phyloP scores from a whole-genome alignment of 2,888 invertebrate genomes.

The Drosophila gaucha region DNA sequence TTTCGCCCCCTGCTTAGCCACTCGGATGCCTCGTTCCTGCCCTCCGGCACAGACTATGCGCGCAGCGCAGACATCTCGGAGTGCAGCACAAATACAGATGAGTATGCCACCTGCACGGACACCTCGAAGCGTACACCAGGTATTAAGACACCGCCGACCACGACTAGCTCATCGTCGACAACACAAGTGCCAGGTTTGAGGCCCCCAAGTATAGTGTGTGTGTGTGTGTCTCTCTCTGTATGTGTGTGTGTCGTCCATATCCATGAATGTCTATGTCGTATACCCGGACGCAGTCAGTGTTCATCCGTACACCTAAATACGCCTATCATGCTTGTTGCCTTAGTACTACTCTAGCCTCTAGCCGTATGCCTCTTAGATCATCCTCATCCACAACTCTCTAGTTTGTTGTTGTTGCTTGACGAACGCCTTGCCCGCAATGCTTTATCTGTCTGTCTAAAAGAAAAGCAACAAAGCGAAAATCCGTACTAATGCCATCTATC shows the following conservation, averaged over 20 bases:
- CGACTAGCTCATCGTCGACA: conserved; percentile 85
- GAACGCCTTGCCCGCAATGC: conserved; percentile 80
- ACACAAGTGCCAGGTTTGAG: conserved; percentile 85
- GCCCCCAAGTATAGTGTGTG: conserved; percentile 48
- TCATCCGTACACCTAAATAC: conserved; percentile 18
- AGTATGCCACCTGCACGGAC: conserved; percentile 94
- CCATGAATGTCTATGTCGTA: conserved; percentile 45
- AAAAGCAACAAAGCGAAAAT: neutral
- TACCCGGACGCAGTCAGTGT: conserved; percentile 34
- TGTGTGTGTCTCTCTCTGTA: conserved; percentile 36
- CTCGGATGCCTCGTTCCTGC: conserved; percentile 66
- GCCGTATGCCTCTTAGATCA: conserved; percentile 50
- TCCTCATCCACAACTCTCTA: conserved; percentile 61
- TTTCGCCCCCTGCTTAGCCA: conserved; percentile 41
- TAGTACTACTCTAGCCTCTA: conserved; percentile 29
- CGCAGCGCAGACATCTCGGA: conserved; percentile 92
- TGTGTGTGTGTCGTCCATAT: conserved; percentile 40
- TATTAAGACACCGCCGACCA: conserved; percentile 85
- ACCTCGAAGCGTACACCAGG: conserved; percentile 88
- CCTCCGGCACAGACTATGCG: conserved; percentile 46
- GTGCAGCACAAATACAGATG: conserved; percentile 93
- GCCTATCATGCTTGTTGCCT: conserved; percentile 37
- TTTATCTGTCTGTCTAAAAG: conserved; percentile 56
- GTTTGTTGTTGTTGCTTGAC: conserved; percentile 84
- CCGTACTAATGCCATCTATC: neutral